A percentile compares a stretch with the other conserved stretches of the same genome.
Evolutionary conservation across 2,797 vertebrate genomes (phyloP).

Genomic region (Ceryle rudis): DNA sequence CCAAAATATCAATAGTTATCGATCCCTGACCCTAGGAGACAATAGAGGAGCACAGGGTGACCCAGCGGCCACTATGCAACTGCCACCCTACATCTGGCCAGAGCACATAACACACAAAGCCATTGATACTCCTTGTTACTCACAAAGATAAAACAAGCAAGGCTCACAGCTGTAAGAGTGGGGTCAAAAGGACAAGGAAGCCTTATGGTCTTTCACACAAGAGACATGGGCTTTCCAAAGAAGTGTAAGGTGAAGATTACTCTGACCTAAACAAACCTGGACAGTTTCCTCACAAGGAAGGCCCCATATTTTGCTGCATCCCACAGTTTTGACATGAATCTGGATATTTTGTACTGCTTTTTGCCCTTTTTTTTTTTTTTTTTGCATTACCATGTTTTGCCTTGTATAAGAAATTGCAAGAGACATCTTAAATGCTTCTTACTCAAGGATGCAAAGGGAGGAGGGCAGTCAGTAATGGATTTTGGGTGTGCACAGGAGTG

Average conservation of each 20-base stretch:
- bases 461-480: not conserved
- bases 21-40: not conserved
- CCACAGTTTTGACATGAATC: not conserved
- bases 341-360: not conserved
- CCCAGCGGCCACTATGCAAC: not conserved
- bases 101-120: not conserved
- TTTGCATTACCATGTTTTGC: not conserved
- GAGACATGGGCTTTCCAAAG: not conserved
- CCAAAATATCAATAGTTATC: not conserved
- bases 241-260: not conserved
- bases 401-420: not conserved
- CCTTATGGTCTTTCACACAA: not conserved
- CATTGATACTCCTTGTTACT: not conserved
- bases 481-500: not conserved
- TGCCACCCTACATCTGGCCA: not conserved
- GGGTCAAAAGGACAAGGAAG: slow-evolving; percentile 31
- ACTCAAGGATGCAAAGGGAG: not conserved
- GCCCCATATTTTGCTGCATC: not conserved
- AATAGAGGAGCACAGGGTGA: not conserved
- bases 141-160: not conserved
- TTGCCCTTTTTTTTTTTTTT: not conserved
- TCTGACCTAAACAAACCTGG: not conserved
- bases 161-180: not conserved
- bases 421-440: not conserved
- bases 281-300: not conserved